Evolutionary conservation across 1,140 invertebrate species (phyloP).

Genomic region (Neomicropteryx cornuta): DNA sequence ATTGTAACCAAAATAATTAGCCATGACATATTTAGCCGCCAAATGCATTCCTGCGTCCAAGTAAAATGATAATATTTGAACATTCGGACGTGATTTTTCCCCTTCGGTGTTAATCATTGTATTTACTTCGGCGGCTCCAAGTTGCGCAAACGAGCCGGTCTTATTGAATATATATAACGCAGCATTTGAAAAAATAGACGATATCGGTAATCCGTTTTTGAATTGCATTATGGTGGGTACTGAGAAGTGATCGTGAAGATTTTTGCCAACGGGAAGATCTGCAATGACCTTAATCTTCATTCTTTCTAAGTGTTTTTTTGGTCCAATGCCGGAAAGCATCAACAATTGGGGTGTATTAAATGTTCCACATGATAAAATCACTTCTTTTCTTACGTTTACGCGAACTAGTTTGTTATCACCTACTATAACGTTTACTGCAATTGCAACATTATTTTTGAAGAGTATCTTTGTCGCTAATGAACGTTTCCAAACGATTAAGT

Average conservation of each 20-base stretch:
- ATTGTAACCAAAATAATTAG: not conserved
- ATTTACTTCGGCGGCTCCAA: no score
- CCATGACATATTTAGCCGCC: no score
- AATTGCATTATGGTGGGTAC: conserved; percentile 8
- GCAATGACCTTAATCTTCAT: conserved; percentile 22
- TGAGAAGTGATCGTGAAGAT: conserved; percentile 42
- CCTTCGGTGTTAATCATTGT: no score
- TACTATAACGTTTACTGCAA: conserved; percentile 44
- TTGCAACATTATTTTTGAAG: conserved; percentile 43
- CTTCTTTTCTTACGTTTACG: conserved; percentile 39
- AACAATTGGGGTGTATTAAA: conserved; percentile 38
- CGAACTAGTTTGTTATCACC: conserved; percentile 21
- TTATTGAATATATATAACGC: no score
- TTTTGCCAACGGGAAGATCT: conserved; percentile 46
- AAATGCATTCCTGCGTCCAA: no score
- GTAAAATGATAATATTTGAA: no score
- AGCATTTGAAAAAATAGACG: no score
- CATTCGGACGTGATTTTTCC: no score
- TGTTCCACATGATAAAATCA: conserved; percentile 43
- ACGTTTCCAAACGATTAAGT: conserved; percentile 37
- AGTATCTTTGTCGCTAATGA: conserved; percentile 34
- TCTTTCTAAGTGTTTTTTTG: conserved; percentile 30
- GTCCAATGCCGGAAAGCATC: conserved; percentile 48
- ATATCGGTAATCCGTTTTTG: not conserved
- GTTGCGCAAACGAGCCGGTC: no score